These are phyloP conservation scores for Ctena decussata DNA, from an alignment of 2,888 invertebrate species.

Conservation along the genomic window DNA sequence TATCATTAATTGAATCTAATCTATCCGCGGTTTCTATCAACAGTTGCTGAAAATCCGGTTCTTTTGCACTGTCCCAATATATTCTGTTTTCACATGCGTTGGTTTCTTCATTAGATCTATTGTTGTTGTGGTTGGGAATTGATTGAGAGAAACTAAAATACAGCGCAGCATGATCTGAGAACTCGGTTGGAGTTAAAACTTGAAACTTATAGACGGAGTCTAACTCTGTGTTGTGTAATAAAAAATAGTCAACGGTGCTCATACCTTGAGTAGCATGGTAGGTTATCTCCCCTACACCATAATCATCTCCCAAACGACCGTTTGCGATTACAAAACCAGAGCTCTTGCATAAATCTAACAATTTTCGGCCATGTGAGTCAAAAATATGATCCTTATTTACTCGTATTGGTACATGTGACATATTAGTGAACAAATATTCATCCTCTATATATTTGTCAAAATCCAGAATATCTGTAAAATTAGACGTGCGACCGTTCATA, in stretches of 20 bases:
- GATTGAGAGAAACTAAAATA: not conserved
- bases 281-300: no score
- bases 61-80: not conserved
- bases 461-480: not conserved
- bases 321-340: not conserved
- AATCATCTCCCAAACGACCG: no score
- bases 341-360: not conserved
- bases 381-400: not conserved
- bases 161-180: not conserved
- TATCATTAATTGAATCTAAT: no score
- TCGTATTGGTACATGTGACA: not conserved
- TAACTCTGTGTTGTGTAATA: not conserved
- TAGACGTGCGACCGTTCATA: not conserved
- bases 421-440: not conserved
- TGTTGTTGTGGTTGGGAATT: not conserved
- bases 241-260: not conserved
- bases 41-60: not conserved
- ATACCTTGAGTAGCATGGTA: not conserved
- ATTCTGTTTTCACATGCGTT: not conserved
- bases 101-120: not conserved
- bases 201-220: not conserved
- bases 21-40: no score
- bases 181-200: not conserved
- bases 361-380: not conserved
- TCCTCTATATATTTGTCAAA: constrained; percentile 3